phyloP scores from a whole-genome alignment of 1,140 invertebrate genomes.

The Globodera ellingtonae region DNA sequence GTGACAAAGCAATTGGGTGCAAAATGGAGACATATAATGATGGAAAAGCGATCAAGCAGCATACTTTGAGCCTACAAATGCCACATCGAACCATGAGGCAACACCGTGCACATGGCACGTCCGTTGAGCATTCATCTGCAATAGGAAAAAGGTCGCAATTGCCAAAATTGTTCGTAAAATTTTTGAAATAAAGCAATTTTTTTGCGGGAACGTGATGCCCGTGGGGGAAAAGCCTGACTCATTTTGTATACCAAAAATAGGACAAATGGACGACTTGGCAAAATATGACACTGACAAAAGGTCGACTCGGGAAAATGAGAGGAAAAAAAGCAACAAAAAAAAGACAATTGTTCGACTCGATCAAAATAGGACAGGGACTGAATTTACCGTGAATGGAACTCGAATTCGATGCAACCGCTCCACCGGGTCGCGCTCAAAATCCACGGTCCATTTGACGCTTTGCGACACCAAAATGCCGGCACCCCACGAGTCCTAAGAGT shows the following conservation, averaged over 20 bases:
- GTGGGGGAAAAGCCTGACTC: too few species aligned
- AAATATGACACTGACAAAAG: too few species aligned
- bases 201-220: too few species aligned
- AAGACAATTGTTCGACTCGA: too few species aligned
- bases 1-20: constrained; percentile 9
- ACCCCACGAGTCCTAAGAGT: constrained; percentile 86
- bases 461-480: constrained; percentile 94
- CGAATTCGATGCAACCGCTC: constrained; percentile 91
- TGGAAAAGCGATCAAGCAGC: too few species aligned
- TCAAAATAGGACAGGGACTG: too few species aligned
- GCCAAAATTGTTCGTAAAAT: too few species aligned
- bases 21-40: constrained; percentile 23
- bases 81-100: constrained; percentile 99
- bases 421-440: constrained; percentile 90
- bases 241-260: too few species aligned
- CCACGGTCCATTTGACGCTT: constrained; percentile 88
- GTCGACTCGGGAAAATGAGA: too few species aligned
- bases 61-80: constrained; percentile 78
- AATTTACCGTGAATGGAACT: constrained; percentile 76
- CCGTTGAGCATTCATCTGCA: constrained; percentile 83
- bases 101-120: constrained; percentile 93
- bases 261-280: too few species aligned
- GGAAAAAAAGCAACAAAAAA: too few species aligned
- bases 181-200: too few species aligned
- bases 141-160: background rate